Evolutionary conservation across 2,888 invertebrate species (phyloP).

Genomic region (Campopleginae sp.): DNA sequence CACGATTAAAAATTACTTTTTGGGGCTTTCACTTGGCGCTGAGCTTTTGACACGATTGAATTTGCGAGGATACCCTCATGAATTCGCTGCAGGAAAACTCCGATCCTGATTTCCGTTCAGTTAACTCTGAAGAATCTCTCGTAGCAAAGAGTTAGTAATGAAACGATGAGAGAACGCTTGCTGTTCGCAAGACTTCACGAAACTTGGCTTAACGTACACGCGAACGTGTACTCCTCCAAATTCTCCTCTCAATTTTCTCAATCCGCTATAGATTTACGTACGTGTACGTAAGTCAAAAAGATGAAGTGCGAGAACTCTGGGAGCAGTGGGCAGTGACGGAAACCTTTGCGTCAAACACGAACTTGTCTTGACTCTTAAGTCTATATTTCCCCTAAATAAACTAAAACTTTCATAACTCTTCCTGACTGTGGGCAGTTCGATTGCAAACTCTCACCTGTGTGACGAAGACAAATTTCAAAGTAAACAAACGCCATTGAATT

Average conservation of each 20-base stretch:
- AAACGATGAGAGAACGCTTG: background rate
- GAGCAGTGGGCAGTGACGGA: slow-evolving; percentile 1
- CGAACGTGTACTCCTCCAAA: background rate
- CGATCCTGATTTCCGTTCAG: background rate
- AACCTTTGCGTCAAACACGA: slow-evolving; percentile 21
- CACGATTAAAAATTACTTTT: background rate
- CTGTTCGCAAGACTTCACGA: background rate
- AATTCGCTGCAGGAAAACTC: background rate
- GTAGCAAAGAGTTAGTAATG: background rate
- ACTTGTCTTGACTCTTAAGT: background rate
- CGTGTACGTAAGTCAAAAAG: background rate
- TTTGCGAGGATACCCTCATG: background rate
- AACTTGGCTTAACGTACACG: background rate
- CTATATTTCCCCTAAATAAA: slow-evolving; percentile 16
- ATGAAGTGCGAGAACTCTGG: background rate
- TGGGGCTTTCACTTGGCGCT: background rate
- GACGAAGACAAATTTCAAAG: slow-evolving; percentile 32
- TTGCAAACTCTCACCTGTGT: slow-evolving; percentile 5
- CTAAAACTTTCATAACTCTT: slow-evolving; percentile 17
- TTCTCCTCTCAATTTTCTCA: slow-evolving; percentile 32
- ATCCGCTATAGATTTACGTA: slow-evolving; percentile 34
- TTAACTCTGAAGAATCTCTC: background rate
- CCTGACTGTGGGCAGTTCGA: slow-evolving; percentile 20
- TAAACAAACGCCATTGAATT: slow-evolving; percentile 27
- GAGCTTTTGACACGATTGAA: background rate